Evolutionary conservation across 2,888 invertebrate genomes (phyloP).

Genomic region (Microplitis deprimator): DNA sequence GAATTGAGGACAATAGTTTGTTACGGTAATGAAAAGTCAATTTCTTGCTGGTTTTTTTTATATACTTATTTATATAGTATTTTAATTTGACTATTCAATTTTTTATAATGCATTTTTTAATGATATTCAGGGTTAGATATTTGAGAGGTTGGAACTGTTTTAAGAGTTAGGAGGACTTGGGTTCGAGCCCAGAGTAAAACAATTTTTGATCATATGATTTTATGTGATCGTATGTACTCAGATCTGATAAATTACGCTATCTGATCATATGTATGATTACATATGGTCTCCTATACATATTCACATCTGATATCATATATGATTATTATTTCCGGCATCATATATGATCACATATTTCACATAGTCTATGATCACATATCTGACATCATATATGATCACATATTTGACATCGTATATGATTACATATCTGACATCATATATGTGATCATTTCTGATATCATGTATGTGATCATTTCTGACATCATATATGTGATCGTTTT

Average conservation of each 20-base stretch:
- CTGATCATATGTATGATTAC: no score
- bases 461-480: no score
- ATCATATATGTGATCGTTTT: no score
- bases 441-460: not conserved
- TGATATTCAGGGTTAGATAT: no score
- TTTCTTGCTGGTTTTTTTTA: not conserved
- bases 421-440: not conserved
- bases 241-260: no score
- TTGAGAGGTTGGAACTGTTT: no score
- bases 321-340: not conserved
- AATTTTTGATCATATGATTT: no score
- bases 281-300: not conserved
- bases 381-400: not conserved
- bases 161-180: no score
- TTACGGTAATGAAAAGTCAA: not conserved
- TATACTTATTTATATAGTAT: not conserved
- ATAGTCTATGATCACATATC: not conserved
- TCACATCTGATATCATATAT: not conserved
- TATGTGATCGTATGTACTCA: no score
- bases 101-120: no score
- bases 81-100: not conserved
- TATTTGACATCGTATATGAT: not conserved
- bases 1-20: conserved; percentile 10
- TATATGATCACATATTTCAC: not conserved
- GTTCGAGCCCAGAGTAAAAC: no score